Conservation (phyloP, 2,797 vertebrate genomes). For the Parambassis ranga region DNA sequence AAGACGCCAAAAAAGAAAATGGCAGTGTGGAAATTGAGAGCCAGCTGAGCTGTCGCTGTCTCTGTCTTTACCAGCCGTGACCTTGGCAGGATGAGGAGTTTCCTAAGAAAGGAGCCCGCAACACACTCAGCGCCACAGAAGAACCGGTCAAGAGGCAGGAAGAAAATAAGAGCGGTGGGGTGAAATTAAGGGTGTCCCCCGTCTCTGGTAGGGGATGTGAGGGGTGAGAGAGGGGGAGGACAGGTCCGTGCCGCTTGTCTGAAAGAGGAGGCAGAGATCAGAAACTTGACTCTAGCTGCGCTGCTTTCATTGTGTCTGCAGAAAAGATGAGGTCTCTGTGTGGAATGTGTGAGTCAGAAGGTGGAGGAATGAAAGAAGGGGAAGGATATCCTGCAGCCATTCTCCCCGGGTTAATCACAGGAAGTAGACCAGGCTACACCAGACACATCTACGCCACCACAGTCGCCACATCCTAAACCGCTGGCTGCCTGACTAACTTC, state of each 20-base stretch:
- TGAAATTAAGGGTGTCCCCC: constrained; percentile 21
- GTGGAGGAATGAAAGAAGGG: constrained; percentile 34
- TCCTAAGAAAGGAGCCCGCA: constrained; percentile 61
- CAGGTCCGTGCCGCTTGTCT: constrained; percentile 13
- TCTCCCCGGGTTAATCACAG: constrained; percentile 75
- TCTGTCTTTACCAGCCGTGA: constrained; percentile 54
- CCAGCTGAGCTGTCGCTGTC: constrained; percentile 38
- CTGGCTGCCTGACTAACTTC: constrained; percentile 36
- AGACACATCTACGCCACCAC: constrained; percentile 55
- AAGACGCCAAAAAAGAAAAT: constrained; percentile 21
- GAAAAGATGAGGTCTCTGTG: constrained; percentile 51
- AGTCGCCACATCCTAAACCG: constrained; percentile 66
- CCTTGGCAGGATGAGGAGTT: constrained; percentile 65
- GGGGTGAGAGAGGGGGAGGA: constrained; percentile 24
- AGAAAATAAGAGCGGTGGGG: not conserved
- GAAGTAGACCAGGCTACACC: constrained; percentile 54
- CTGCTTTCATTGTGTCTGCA: constrained; percentile 21
- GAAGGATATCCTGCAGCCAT: constrained; percentile 72
- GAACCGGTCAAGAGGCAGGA: constrained; percentile 28
- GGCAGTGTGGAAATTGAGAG: constrained; percentile 38
- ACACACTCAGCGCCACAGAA: constrained; percentile 35
- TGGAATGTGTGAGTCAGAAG: constrained; percentile 77
- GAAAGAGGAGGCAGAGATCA: constrained; percentile 34
- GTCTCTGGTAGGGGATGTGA: constrained; percentile 16
- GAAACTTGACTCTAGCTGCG: constrained; percentile 20